Base-by-base conservation (phyloP, 2,113 vertebrate genomes). In the Oophaga pumilio region DNA sequence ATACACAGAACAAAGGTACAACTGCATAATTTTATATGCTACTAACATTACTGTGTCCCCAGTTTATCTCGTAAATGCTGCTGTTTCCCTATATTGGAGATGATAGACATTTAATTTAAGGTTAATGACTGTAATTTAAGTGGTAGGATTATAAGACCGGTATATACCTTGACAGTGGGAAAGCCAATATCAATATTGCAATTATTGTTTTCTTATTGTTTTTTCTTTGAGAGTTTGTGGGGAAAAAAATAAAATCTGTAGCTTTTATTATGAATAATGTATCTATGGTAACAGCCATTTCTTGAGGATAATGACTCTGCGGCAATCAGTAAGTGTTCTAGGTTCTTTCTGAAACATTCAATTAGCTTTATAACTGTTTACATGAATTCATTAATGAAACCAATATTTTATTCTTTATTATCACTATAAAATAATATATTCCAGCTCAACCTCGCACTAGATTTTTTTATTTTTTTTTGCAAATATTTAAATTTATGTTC, bases 381-480 rank as follows among this genome's bases (percentile, higher is more conserved):
- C 83, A 85, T 85, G 84, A 64, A 85, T 85, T 85, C 73, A 85
- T 85, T 85, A 76, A 76, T 85, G 84, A 77, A 85, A 85, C 56
- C 56, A 52, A 85, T 85, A 85, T 85, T 85, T 77, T 85, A 76
- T 49, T n/a, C 73, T 85, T 85, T 85, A 85, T 85, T 60, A 77
- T 77, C 43, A 12, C 74, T 1, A 26, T n/a, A 76, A 76, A 85
- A 62, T 76, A 77, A 85, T 76, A 85, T 49, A 62, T 62, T 50
- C 59, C 84, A 53, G 59, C 84, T 18, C 71, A 76, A 62, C 73
- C 18, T 43, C 28, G 64, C 59, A 64, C 8, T 62, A 76, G 12
- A 73, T 20, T 13, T 17, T 71, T 15, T 71, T 59, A 43, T 64
- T 57, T 85, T 77, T 13, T 57, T 85, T 85, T 64, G 12, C 12